Conservation (phyloP, 2,797 vertebrate species). For the Scolopax rusticola region DNA sequence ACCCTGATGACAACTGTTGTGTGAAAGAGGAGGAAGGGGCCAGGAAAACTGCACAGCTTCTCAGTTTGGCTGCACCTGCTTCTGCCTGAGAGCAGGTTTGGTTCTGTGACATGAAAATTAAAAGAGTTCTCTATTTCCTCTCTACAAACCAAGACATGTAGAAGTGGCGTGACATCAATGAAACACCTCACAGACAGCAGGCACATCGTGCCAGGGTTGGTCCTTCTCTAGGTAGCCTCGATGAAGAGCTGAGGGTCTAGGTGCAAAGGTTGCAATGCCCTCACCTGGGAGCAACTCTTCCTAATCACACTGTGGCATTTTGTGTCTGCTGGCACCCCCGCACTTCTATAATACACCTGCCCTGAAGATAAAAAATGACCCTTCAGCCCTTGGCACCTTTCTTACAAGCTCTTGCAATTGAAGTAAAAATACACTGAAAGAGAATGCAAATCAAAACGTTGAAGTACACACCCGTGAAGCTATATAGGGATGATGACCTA, state of each 20-base stretch:
- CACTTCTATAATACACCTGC: not conserved
- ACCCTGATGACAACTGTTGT: not conserved
- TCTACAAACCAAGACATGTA: not conserved
- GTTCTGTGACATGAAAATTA: not conserved
- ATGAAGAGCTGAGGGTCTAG: not conserved
- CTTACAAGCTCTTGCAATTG: not conserved
- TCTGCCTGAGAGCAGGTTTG: not conserved
- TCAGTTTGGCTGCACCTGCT: not conserved
- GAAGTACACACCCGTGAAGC: not conserved
- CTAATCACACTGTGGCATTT: not conserved
- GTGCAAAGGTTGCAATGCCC: not conserved
- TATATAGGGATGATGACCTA: not conserved
- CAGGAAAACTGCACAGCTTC: not conserved
- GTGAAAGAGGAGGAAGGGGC: not conserved
- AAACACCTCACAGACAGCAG: not conserved
- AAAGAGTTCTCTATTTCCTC: not conserved
- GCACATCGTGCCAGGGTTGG: accelerated
- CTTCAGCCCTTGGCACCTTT: not conserved
- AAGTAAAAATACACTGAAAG: not conserved
- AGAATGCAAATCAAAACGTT: not conserved
- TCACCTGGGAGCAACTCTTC: not conserved
- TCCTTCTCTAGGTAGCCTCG: not conserved
- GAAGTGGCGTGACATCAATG: accelerated
- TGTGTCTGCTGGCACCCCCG: accelerated
- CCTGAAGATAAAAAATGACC: not conserved